Evolutionary conservation across 2,888 invertebrate species (phyloP).

Genomic region (Perithous albicinctus): DNA sequence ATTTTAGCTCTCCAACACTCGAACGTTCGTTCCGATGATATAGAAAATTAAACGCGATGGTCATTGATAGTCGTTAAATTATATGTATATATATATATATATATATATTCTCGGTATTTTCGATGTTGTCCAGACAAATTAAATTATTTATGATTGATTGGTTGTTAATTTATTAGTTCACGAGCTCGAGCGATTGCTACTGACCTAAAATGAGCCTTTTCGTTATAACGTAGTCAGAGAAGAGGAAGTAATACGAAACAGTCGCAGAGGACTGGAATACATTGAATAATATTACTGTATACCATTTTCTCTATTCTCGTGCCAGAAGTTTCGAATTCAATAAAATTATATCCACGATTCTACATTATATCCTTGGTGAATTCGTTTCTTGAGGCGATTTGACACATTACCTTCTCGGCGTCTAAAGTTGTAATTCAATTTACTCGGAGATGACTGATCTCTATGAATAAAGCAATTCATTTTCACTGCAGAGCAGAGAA

Average conservation of each 20-base stretch:
- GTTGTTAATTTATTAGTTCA: not conserved
- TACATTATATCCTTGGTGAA: conserved; percentile 7
- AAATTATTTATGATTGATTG: conserved; percentile 25
- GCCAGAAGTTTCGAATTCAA: conserved; percentile 7
- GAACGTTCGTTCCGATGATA: not conserved
- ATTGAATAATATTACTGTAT: conserved; percentile 12
- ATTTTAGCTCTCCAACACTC: not conserved
- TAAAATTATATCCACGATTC: conserved; percentile 29
- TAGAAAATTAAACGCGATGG: not conserved
- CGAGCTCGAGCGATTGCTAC: not conserved
- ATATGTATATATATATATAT: not conserved
- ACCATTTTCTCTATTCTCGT: conserved; percentile 20
- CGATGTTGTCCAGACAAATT: not conserved
- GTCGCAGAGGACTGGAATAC: not conserved
- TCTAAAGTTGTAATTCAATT: too few relatives aligned
- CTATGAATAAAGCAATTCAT: too few relatives aligned
- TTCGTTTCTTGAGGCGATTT: conserved; percentile 13
- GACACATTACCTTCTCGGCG: too few relatives aligned
- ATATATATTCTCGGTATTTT: too few relatives aligned
- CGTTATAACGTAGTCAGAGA: not conserved
- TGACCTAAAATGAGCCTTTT: not conserved
- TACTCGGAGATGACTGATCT: too few relatives aligned
- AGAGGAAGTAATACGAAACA: conserved; percentile 17
- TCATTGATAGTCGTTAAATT: not conserved
- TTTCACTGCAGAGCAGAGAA: too few relatives aligned